Percentiles rank a stretch among this genome's conserved stretches.
Conservation (phyloP, 2,113 vertebrate species). For the Ariopsis seemanni region DNA sequence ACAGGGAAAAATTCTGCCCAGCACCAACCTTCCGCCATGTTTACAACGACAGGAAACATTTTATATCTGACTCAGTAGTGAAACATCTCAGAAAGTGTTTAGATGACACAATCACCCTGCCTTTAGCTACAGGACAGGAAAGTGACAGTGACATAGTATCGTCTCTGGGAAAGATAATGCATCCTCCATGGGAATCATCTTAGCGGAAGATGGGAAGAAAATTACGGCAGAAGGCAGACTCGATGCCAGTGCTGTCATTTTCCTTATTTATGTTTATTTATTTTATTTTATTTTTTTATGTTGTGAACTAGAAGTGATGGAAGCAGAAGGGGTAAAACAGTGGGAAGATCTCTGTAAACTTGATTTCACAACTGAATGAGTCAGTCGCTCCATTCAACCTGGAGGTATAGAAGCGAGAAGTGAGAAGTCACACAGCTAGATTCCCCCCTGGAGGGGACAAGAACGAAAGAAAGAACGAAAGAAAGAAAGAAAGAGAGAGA, state of each 20-base stretch:
- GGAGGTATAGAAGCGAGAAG: conserved; percentile 57
- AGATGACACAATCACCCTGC: conserved; percentile 37
- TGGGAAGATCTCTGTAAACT: conserved; percentile 44
- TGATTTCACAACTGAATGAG: conserved; percentile 65
- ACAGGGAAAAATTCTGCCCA: neutral
- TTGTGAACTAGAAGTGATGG: conserved; percentile 19
- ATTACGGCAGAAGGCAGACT: conserved; percentile 31
- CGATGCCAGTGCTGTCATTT: conserved; percentile 24
- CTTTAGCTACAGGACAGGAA: conserved; percentile 34
- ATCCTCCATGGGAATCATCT: conserved; percentile 27
- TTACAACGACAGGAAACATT: conserved; percentile 24
- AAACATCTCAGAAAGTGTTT: conserved; percentile 35
- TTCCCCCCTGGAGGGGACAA: conserved; percentile 34
- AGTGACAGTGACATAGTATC: conserved; percentile 39
- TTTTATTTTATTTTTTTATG: conserved; percentile 13
- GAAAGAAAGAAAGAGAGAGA: conserved; percentile 47
- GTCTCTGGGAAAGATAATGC: conserved; percentile 29
- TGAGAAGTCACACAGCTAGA: conserved; percentile 46
- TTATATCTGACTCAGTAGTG: conserved; percentile 34
- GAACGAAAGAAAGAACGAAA: conserved; percentile 41
- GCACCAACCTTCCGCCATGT: neutral
- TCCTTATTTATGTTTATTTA: conserved; percentile 7
- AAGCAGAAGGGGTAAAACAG: conserved; percentile 25
- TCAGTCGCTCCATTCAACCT: conserved; percentile 53
- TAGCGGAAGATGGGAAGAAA: conserved; percentile 35